These are phyloP conservation scores for Xiphophorus birchmanni DNA, from an alignment of 2,797 vertebrate species.

Conservation along the genomic window DNA sequence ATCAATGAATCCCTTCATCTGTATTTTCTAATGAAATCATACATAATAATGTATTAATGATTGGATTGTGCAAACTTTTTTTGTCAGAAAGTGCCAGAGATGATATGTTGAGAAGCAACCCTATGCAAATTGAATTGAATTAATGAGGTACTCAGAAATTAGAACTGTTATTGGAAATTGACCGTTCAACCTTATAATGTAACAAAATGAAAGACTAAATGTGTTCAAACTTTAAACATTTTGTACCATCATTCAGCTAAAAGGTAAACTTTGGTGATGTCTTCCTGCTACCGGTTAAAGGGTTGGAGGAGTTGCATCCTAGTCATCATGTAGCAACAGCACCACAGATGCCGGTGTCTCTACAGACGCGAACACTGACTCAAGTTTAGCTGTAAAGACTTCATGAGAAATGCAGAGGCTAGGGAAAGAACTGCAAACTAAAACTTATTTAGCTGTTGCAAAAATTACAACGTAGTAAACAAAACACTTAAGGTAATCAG, in stretches of 20 bases:
- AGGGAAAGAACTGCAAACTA: neutral
- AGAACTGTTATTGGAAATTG: neutral
- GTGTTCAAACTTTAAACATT: neutral
- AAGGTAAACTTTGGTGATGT: constrained; percentile 16
- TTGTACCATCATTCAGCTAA: neutral
- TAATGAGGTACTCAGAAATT: neutral
- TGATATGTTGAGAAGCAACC: neutral
- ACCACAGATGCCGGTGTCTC: neutral
- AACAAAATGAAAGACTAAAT: neutral
- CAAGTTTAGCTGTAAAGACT: neutral
- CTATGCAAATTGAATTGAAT: neutral
- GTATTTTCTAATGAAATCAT: neutral
- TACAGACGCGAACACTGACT: neutral
- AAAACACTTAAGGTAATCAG: constrained; percentile 14
- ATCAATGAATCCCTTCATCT: neutral
- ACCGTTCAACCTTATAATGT: neutral
- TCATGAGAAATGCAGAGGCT: neutral
- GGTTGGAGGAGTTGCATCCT: constrained; percentile 25
- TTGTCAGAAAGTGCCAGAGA: neutral
- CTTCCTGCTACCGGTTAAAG: constrained; percentile 19
- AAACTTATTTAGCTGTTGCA: neutral
- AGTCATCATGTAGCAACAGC: constrained; percentile 38
- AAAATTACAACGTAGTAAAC: constrained; percentile 4
- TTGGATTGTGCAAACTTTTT: neutral
- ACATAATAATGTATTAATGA: neutral